Evolutionary conservation across 2,797 vertebrate species (phyloP).

Genomic region (Peromyscus melanophrys): DNA sequence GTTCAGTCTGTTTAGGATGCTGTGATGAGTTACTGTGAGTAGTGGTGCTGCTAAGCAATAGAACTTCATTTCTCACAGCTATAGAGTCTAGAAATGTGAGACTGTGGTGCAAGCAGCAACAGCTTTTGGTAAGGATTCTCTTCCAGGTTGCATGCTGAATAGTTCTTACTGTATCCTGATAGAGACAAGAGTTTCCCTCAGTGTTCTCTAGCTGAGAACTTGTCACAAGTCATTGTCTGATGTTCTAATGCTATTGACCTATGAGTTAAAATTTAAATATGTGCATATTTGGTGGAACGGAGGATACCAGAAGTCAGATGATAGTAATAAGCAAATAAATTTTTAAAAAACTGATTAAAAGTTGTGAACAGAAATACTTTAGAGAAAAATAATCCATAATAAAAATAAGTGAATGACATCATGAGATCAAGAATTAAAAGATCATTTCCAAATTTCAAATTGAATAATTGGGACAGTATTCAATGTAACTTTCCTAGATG

Average conservation of each 20-base stretch:
- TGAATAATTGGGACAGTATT: not conserved
- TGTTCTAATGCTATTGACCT: not conserved
- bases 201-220: not conserved
- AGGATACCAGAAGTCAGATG: not conserved
- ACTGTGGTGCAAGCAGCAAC: not conserved
- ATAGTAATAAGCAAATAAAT: not conserved
- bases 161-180: not conserved
- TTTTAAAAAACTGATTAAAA: not conserved
- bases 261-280: not conserved
- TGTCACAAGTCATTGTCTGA: not conserved
- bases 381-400: not conserved
- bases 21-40: not conserved
- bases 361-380: not conserved
- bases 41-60: no score
- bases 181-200: rapidly evolving
- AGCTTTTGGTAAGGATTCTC: not conserved
- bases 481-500: not conserved
- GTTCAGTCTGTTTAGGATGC: not conserved
- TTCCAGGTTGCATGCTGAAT: not conserved
- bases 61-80: not conserved
- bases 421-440: not conserved
- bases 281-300: not conserved
- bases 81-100: not conserved
- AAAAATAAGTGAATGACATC: not conserved
- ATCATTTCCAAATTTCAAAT: not conserved